phyloP scores from a whole-genome alignment of 2,113 vertebrate genomes.

The Monarcha castaneiventris region DNA sequence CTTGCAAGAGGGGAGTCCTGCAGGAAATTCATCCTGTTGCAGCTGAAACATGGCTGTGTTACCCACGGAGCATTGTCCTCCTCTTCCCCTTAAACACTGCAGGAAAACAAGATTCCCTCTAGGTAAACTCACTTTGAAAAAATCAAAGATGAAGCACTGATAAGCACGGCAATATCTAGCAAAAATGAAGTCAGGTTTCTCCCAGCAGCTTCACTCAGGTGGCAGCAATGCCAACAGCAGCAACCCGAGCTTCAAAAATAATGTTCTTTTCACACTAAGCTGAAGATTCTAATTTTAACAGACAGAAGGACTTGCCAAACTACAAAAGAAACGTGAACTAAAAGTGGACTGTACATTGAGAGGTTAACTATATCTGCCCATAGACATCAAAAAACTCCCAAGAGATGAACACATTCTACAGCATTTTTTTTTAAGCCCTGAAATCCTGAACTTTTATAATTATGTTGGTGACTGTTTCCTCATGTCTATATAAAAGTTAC shows the following conservation, averaged over 20 bases:
- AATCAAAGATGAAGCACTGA: background rate
- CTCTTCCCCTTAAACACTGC: background rate
- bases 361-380: background rate
- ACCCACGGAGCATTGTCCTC: accelerated
- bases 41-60: accelerated
- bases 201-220: background rate
- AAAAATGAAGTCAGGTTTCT: background rate
- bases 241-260: background rate
- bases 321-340: background rate
- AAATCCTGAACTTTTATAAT: background rate
- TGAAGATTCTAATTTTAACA: background rate
- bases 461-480: background rate
- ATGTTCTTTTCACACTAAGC: background rate
- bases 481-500: background rate
- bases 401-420: background rate
- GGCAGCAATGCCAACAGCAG: background rate
- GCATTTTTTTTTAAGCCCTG: background rate
- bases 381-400: background rate
- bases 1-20: background rate
- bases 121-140: background rate
- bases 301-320: background rate
- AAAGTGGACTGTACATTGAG: background rate
- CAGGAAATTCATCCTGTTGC: background rate
- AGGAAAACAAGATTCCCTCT: background rate
- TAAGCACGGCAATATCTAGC: accelerated